Evolutionary conservation across 2,113 vertebrate species (phyloP), one percentile per base, ranked within the genome.

Genomic region (Rutilus rutilus): DNA sequence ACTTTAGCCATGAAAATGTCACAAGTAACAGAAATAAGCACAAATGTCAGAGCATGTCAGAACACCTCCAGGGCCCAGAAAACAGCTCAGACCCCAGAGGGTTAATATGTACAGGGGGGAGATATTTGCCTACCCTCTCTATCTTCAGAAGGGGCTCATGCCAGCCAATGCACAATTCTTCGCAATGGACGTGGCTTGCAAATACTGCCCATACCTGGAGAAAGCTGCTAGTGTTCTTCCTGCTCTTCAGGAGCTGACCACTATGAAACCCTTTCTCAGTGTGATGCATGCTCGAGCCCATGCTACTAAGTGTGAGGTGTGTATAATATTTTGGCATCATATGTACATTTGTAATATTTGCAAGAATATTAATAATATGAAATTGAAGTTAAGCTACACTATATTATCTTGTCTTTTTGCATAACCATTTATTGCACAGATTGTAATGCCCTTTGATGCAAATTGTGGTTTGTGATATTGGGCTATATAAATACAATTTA

Each of bases 281-380:
- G n/a, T 85, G 2, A 78, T 78, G 59, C 83, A 85, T 78, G 57
- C 57, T 69, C 45, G 30, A 75, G 47, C 67, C 64, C 82, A 83
- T 73, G 82, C 45, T 71, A 83, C 82, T 8, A 74, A 84, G 69
- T 84, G 82, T 84, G 82, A 84, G 25, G 82, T 75, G 36, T 84
- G 82, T 84, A 19, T 59, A 67, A 33, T 39, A 74, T 84, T 84
- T 73, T 39, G 25, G 39, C 42, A 39, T 52, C 36, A 42, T 19
- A 73, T 71, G 36, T 73, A 73, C 36, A 73, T 73, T 23, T n/a
- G 69, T 45, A 45, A n/a, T n/a, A 8, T 42, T 60, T 60, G n/a
- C 21, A 59, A 59, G 57, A 21, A 71, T 19, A 73, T 73, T 73
- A 73, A 73, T 73, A 45, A n/a, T n/a, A 1, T 60, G 69, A 73